phyloP scores from a whole-genome alignment of 2,797 vertebrate genomes.

The Atherinosoma microstoma region DNA sequence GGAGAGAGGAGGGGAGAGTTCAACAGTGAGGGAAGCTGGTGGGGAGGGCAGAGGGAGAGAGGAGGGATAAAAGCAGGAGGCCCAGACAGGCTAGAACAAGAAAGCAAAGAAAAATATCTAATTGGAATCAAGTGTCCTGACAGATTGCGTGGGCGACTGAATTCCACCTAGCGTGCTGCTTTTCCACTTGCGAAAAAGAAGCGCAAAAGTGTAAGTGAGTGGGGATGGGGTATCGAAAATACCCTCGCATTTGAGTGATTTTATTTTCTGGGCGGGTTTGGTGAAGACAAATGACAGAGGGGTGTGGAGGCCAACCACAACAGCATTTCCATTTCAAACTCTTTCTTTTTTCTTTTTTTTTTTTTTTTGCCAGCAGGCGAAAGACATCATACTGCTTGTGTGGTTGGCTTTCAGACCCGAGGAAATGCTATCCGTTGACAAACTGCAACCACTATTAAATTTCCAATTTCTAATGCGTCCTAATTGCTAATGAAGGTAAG shows the following conservation, averaged over 20 bases:
- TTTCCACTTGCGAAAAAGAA: constrained; percentile 75
- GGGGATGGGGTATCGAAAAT: constrained; percentile 69
- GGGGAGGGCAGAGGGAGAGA: constrained; percentile 58
- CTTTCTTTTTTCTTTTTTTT: background rate
- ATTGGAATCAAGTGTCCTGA: constrained; percentile 87
- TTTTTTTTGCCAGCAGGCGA: constrained; percentile 45
- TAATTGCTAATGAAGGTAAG: constrained; percentile 78
- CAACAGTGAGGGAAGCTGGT: constrained; percentile 61
- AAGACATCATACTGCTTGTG: constrained; percentile 44
- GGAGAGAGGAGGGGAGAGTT: constrained; percentile 70
- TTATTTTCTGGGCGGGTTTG: constrained; percentile 77
- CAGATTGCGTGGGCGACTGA: constrained; percentile 78
- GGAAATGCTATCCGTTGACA: constrained; percentile 65
- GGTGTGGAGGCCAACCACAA: constrained; percentile 74
- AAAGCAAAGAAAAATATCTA: constrained; percentile 86
- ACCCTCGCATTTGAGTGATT: constrained; percentile 70
- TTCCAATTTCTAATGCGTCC: constrained; percentile 80
- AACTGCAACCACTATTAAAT: constrained; percentile 80
- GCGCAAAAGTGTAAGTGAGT: constrained; percentile 42
- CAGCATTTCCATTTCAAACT: constrained; percentile 75
- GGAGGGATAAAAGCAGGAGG: constrained; percentile 76
- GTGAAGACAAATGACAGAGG: constrained; percentile 75
- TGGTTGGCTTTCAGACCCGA: constrained; percentile 43
- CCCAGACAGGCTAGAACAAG: constrained; percentile 85
- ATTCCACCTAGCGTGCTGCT: constrained; percentile 80